Base-by-base conservation (phyloP, 2,797 vertebrate species). In the Gorsachius magnificus region DNA sequence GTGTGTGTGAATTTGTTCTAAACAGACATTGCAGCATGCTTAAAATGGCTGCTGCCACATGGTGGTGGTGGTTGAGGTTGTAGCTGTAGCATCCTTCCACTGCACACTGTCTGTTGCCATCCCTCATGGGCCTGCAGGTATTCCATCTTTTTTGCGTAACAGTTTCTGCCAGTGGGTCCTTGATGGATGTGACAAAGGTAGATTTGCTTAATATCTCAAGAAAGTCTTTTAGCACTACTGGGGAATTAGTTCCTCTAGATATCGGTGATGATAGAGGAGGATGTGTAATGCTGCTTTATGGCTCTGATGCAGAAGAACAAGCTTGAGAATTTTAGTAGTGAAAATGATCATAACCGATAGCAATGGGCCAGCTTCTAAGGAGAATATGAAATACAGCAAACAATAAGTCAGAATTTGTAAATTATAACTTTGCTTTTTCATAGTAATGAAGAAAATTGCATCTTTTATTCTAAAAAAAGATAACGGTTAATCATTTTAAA, bases 21-120 rank as follows among this genome's bases (percentile, higher is more conserved):
- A 64, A 18, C 2, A 43, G 88, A 18, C 10, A 4, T 13, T 69
- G 61, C 83, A 83, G 76, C 0, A 0, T 50, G 56, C 48, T 87
- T 64, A 63, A 90, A 87, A 70, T 93, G 93, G 86, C 93, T 90
- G 70, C 92, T 96, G 89, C 76, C 85, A 43, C 29, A 1, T 64
- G 84, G 35, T 54, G 82, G 45, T 25, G 76, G 46, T 71, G 54
- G 25, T 51, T 41, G 83, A 90, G 75, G 38, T 36, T 61, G 80
- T 38, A 58, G 65, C 80, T 65, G 36, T 18, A 15, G 15, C 50
- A 26, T 12, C 69, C 43, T 83, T 41, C 26, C 38, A 18, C 43
- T 48, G 38, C 72, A 19, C 14, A 2, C 33, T 56, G 61, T 46
- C 35, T 53, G 43, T 31, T 82, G 35, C 63, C 53, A 63, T 61